Conservation (phyloP, 1,140 invertebrate genomes). For the Scylla paramamosain region DNA sequence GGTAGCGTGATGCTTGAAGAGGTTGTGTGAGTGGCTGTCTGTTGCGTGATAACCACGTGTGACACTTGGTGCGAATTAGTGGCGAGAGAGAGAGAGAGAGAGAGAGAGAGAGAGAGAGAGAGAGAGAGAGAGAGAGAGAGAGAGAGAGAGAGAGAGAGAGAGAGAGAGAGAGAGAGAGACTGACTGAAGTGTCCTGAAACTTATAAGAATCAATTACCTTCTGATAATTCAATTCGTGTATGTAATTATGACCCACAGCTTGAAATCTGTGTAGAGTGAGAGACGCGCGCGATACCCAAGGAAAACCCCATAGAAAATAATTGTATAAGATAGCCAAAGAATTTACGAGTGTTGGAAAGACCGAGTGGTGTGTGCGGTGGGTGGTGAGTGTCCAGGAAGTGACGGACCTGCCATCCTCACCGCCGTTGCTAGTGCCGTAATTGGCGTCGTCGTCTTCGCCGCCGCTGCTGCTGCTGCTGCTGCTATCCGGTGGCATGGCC, state of each 20-base stretch:
- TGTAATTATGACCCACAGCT: not conserved
- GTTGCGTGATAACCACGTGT: too few relatives aligned
- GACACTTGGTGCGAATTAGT: not conserved
- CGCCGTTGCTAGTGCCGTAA: not conserved
- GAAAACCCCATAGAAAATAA: not conserved
- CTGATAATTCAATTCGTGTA: not conserved
- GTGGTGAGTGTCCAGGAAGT: not conserved
- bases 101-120: conserved; percentile 46
- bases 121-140: conserved; percentile 44
- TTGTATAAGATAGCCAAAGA: too few relatives aligned
- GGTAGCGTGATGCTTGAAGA: too few relatives aligned
- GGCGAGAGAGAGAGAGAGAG: conserved; percentile 27
- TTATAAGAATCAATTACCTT: not conserved
- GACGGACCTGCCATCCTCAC: not conserved
- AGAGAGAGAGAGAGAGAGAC: not conserved
- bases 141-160: conserved; percentile 43
- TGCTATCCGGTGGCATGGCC: not conserved
- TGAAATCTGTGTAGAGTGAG: not conserved
- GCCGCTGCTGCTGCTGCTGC: conserved; percentile 11
- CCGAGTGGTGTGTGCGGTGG: not conserved
- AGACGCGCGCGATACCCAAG: not conserved
- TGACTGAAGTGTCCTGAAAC: not conserved
- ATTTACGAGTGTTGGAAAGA: not conserved
- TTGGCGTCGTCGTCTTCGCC: not conserved
- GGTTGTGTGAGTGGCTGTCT: too few relatives aligned